These are phyloP conservation scores for Cirrhinus mrigala DNA, from an alignment of 2,797 vertebrate genomes.

Conservation along the genomic window DNA sequence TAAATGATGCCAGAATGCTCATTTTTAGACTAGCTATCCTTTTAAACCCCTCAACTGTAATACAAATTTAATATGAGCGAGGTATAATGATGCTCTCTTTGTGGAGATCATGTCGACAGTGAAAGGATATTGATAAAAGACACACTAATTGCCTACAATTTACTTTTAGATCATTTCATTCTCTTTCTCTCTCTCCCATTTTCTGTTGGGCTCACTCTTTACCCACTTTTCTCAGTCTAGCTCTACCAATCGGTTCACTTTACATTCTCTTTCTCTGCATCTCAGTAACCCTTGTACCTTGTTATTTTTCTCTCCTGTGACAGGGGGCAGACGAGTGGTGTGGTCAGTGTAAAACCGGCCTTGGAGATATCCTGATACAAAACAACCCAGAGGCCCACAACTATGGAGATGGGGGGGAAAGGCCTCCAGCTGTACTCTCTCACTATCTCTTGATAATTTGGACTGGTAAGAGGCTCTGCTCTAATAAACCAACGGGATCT, in stretches of 20 bases:
- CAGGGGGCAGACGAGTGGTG: slow-evolving; percentile 35
- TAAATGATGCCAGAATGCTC: background rate
- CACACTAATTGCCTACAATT: slow-evolving; percentile 26
- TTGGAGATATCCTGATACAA: slow-evolving; percentile 13
- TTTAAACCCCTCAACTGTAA: slow-evolving; percentile 8
- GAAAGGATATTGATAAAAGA: slow-evolving; percentile 48
- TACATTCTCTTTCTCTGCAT: slow-evolving; percentile 32
- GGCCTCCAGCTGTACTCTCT: slow-evolving; percentile 11
- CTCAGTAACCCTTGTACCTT: slow-evolving; percentile 25
- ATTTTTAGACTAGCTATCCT: slow-evolving; percentile 12
- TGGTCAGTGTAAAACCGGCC: slow-evolving; percentile 33
- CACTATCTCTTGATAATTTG: slow-evolving; percentile 35
- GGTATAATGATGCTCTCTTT: slow-evolving; percentile 15
- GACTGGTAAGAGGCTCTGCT: slow-evolving; percentile 38
- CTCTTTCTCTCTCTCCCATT: background rate
- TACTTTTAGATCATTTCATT: slow-evolving; percentile 11
- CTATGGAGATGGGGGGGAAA: background rate
- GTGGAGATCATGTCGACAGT: slow-evolving; percentile 45
- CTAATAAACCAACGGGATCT: slow-evolving; percentile 55
- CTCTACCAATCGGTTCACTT: slow-evolving; percentile 18
- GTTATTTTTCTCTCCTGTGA: slow-evolving; percentile 45
- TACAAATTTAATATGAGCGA: background rate
- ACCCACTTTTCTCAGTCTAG: slow-evolving; percentile 3
- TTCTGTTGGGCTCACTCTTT: slow-evolving; percentile 11
- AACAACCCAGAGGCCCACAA: slow-evolving; percentile 9